Evolutionary conservation across 2,888 invertebrate species (phyloP).

Genomic region (Tenthredo distinguenda): DNA sequence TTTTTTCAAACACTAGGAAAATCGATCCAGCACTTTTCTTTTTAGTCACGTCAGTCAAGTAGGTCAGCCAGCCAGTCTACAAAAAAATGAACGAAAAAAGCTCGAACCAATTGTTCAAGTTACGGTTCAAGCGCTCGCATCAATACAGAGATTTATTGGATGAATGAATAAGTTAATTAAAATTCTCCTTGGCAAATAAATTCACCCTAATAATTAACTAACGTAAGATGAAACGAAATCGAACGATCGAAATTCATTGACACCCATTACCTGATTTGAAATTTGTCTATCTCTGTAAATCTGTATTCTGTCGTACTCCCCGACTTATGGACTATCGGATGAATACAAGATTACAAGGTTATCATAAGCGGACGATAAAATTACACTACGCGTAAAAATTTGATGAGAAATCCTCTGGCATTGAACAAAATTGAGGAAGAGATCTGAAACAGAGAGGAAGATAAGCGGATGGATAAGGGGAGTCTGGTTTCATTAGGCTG

Average conservation of each 20-base stretch:
- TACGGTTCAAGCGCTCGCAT: background rate
- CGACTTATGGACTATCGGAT: background rate
- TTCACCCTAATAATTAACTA: background rate
- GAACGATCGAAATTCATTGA: background rate
- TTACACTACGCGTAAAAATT: conserved; percentile 19
- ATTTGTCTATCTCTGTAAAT: background rate
- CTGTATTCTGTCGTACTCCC: background rate
- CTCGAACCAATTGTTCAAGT: background rate
- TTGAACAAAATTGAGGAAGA: background rate
- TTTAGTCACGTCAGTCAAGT: conserved; percentile 14
- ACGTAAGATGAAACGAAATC: background rate
- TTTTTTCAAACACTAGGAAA: background rate
- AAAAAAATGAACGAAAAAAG: conserved; percentile 5
- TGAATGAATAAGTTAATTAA: background rate
- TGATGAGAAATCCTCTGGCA: background rate
- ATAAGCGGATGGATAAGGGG: conserved; percentile 38
- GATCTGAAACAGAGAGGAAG: background rate
- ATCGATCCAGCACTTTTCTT: background rate
- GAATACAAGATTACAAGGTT: background rate
- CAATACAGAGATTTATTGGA: background rate
- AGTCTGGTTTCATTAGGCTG: conserved; percentile 38
- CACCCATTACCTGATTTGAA: background rate
- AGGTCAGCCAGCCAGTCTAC: conserved; percentile 2
- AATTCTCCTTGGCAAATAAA: background rate
- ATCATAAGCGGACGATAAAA: background rate